These are phyloP conservation scores for Apodemus sylvaticus DNA, from an alignment of 2,113 vertebrate genomes.

Conservation along the genomic window DNA sequence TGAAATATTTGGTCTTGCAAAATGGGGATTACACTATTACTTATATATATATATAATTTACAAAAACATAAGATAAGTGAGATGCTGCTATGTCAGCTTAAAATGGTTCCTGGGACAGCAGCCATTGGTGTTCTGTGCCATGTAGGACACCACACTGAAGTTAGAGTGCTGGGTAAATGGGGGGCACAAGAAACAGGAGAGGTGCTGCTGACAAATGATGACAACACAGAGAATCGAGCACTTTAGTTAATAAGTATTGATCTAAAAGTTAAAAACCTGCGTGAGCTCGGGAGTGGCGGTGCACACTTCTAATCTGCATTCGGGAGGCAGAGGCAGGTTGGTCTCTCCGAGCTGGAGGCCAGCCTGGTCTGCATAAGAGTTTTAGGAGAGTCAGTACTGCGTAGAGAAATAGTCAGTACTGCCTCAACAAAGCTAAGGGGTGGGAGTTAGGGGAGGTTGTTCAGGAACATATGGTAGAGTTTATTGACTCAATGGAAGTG, in stretches of 20 bases:
- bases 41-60: too few relatives aligned
- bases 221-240: neutral
- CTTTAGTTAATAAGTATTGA: neutral
- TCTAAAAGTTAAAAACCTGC: slow-evolving; percentile 8
- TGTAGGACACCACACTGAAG: neutral
- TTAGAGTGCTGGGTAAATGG: neutral
- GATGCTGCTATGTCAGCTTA: neutral
- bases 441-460: neutral
- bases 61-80: neutral
- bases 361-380: neutral
- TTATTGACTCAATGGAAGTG: neutral
- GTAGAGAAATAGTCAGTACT: neutral
- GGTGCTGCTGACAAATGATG: neutral
- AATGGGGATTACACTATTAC: neutral
- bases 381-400: neutral
- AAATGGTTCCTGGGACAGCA: neutral
- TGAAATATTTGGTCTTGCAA: slow-evolving; percentile 29
- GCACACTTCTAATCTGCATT: neutral
- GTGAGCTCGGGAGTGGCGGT: neutral
- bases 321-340: neutral
- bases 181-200: neutral
- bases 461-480: neutral
- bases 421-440: neutral
- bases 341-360: neutral
- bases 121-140: neutral